phyloP scores from a whole-genome alignment of 53 echinoderm and acorn worm species.

The Luidia sarsii region DNA sequence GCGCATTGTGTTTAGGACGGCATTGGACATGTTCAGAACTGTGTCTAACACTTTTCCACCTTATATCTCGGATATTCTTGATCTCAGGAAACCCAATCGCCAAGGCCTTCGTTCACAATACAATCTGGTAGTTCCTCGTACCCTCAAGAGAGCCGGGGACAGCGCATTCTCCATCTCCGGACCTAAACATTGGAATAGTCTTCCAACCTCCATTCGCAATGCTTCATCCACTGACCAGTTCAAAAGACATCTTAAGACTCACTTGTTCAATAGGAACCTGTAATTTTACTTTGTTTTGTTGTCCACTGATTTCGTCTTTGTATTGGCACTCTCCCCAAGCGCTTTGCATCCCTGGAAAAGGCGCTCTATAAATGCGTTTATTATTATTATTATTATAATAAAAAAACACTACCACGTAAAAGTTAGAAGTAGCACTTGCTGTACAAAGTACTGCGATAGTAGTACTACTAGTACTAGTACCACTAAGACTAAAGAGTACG shows the following conservation, averaged over 20 bases:
- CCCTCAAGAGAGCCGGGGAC: conserved; percentile 17
- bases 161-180: conserved; percentile 21
- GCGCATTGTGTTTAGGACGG: background rate
- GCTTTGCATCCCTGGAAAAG: background rate
- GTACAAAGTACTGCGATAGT: too few species aligned
- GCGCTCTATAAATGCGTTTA: conserved; percentile 11
- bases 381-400: conserved; percentile 28
- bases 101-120: conserved; percentile 1
- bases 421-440: too few species aligned
- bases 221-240: background rate
- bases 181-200: conserved; percentile 1
- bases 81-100: conserved; percentile 10
- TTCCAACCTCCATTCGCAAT: conserved; percentile 18
- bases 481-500: too few species aligned
- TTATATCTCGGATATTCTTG: background rate
- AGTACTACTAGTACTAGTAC: too few species aligned
- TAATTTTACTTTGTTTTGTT: background rate
- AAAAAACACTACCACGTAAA: background rate
- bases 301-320: background rate
- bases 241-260: background rate
- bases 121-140: conserved; percentile 5
- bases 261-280: background rate
- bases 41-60: conserved; percentile 14
- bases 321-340: background rate
- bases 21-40: conserved; percentile 22